Evolutionary conservation across 1,140 invertebrate species (phyloP).

Genomic region (Penaeus vannamei): DNA sequence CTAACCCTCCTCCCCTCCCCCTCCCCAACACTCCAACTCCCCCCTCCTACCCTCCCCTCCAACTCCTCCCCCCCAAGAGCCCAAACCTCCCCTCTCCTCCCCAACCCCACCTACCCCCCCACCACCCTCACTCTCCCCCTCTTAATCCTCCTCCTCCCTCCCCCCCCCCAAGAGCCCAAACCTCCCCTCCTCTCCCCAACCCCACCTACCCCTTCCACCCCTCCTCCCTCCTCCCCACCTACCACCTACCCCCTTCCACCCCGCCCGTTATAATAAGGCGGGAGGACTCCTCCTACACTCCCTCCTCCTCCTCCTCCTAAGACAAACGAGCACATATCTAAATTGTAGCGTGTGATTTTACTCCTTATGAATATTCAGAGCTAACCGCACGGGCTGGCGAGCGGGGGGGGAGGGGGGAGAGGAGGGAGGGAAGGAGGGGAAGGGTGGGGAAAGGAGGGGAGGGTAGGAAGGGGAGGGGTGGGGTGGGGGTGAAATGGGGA

Average conservation of each 20-base stretch:
- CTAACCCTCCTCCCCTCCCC: too few species aligned
- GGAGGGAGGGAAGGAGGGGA: not conserved
- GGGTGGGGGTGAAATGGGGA: too few species aligned
- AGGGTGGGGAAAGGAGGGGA: too few species aligned
- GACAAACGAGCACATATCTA: constrained; percentile 65
- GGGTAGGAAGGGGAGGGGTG: too few species aligned
- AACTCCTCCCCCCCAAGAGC: not conserved
- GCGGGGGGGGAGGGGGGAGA: not conserved
- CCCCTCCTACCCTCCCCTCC: not conserved
- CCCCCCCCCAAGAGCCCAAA: not conserved
- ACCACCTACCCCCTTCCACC: not conserved
- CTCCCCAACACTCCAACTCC: too few species aligned
- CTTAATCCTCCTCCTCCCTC: not conserved
- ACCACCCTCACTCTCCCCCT: too few species aligned
- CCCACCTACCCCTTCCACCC: not conserved
- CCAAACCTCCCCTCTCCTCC: too few species aligned
- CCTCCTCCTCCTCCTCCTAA: constrained; percentile 58
- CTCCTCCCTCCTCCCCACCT: not conserved
- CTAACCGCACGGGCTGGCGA: constrained; percentile 20
- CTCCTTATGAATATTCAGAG: constrained; percentile 62
- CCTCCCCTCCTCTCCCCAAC: too few species aligned
- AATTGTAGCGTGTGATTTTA: constrained; percentile 65
- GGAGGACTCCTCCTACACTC: constrained; percentile 55
- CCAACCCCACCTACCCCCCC: too few species aligned
- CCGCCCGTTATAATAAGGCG: constrained; percentile 61